Evolutionary conservation across 1,140 invertebrate genomes (phyloP).

Genomic region (Drosophila ambigua): DNA sequence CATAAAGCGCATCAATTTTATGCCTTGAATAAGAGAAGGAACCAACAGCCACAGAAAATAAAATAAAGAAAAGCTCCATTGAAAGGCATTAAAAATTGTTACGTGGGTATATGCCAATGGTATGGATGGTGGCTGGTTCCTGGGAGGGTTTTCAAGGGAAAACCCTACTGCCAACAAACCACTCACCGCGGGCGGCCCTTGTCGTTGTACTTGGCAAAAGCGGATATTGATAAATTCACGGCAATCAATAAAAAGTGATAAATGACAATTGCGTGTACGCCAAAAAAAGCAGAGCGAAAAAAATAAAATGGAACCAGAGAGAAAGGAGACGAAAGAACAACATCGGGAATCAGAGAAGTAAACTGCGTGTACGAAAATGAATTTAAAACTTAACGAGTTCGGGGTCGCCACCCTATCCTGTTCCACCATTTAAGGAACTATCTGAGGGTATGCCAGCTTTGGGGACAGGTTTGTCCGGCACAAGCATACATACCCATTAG

Average conservation of each 20-base stretch:
- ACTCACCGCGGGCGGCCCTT: slow-evolving; percentile 53
- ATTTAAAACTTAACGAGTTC: slow-evolving; percentile 73
- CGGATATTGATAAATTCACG: slow-evolving; percentile 81
- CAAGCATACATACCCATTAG: no score
- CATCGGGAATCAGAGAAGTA: slow-evolving; percentile 49
- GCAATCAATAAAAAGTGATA: slow-evolving; percentile 81
- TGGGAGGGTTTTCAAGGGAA: neutral
- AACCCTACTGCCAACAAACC: slow-evolving; percentile 29
- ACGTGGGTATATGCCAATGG: slow-evolving; percentile 56
- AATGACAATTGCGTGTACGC: slow-evolving; percentile 79
- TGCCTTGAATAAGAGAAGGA: slow-evolving; percentile 67
- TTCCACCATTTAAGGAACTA: neutral
- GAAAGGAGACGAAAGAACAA: slow-evolving; percentile 23
- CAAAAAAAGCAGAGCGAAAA: slow-evolving; percentile 17
- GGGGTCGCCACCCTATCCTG: slow-evolving; percentile 3
- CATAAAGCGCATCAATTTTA: slow-evolving; percentile 79
- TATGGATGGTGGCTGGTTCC: slow-evolving; percentile 5
- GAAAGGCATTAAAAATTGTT: slow-evolving; percentile 79
- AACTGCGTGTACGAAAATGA: slow-evolving; percentile 55
- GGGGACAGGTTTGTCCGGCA: no score
- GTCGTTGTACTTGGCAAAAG: slow-evolving; percentile 63
- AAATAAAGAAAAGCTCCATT: slow-evolving; percentile 44
- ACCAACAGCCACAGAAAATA: slow-evolving; percentile 18
- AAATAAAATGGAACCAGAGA: slow-evolving; percentile 20
- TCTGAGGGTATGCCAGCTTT: neutral